Base-by-base conservation (phyloP, 2,888 invertebrate genomes). In the Hypsopygia costalis region DNA sequence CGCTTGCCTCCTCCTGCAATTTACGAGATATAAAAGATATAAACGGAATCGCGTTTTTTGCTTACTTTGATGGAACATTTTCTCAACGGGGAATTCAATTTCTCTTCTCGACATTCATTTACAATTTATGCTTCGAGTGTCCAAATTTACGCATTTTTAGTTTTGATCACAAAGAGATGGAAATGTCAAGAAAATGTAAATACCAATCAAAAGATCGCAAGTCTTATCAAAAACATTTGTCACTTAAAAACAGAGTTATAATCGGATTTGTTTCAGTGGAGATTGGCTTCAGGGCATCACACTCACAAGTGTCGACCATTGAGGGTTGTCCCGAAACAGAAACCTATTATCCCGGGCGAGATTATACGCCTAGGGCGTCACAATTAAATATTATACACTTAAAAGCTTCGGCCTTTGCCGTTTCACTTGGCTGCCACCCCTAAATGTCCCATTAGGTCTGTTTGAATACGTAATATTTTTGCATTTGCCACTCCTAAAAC, bases 311-410 rank as follows among this genome's bases (percentile, higher is more conserved):
- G 87, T 88, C 87, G 77, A 78, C 36, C 72, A 64, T 68, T 58
- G 85, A 82, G 88, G 86, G 88, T 82, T 86, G 82, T 80, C 71
- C 76, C 86, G 78, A 81, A 86, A 87, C 83, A 87, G 89, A 89
- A 89, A 89, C 88, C 89, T 89, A 89, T 89, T 89, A 89, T 89
- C 89, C 80, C 81, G 78, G 88, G 89, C 79, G 88, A 87, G 89
- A 89, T 89, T 89, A 89, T 89, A 75, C 89, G 88, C 89, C 89
- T 83, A 86, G 87, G 89, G 89, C 89, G 85, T 87, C 78, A 89
- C 89, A 89, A 89, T 89, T 89, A 88, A 88, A 88, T 88, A 88
- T 88, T 88, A 88, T 88, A 88, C 88, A 88, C 86, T 88, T 88
- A 88, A 88, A 88, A 88, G 89, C 89, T 86, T 86, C 88, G 88